Conservation (phyloP, 2,888 invertebrate genomes). For the Cephus nigrinus region DNA sequence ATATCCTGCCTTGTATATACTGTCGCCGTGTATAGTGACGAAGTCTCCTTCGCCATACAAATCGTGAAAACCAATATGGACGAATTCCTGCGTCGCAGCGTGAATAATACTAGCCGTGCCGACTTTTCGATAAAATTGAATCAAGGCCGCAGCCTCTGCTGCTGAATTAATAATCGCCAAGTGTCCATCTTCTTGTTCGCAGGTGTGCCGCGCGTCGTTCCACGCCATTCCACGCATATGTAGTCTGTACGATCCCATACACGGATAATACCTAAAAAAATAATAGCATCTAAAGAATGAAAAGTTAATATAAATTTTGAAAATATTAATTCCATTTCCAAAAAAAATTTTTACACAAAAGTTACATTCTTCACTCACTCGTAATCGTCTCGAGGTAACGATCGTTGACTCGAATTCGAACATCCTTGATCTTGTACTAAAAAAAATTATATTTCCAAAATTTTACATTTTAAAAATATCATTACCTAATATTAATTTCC, state of each 20-base stretch:
- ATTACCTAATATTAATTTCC: too few species aligned
- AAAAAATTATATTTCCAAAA: too few species aligned
- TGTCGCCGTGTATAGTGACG: constrained; percentile 8
- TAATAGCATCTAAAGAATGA: neutral
- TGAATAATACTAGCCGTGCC: neutral
- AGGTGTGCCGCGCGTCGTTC: constrained; percentile 5
- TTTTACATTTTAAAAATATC: too few species aligned
- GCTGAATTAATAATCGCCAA: constrained; percentile 11
- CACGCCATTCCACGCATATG: neutral
- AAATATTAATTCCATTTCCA: too few species aligned
- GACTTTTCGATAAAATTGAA: neutral
- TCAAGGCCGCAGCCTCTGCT: constrained; percentile 4
- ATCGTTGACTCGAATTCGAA: too few species aligned
- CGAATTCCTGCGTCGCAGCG: neutral
- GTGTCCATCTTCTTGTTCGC: constrained; percentile 6
- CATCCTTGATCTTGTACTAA: too few species aligned
- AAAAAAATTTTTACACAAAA: too few species aligned
- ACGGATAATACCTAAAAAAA: neutral
- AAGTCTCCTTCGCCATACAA: constrained; percentile 4
- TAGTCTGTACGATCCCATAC: neutral
- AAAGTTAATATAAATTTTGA: too few species aligned
- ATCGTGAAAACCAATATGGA: constrained; percentile 10
- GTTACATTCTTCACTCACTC: too few species aligned
- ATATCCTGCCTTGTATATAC: constrained; percentile 9
- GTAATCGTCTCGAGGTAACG: too few species aligned